Base-by-base conservation (phyloP, 2,797 vertebrate species). In the Phoxinus dragarum region DNA sequence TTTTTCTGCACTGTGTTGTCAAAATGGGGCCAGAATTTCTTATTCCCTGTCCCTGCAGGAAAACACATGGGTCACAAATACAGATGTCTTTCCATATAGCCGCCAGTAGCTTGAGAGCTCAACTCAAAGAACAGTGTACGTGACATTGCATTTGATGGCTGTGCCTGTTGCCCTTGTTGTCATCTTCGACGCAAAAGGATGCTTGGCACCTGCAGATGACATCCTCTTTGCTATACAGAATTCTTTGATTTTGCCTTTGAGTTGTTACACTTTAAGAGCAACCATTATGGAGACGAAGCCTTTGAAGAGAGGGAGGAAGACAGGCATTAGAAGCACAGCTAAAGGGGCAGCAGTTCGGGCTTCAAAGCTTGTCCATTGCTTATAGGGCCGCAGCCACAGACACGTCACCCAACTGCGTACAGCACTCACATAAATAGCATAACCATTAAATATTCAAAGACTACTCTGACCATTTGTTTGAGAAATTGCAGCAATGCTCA, bases 361-460 rank as follows among this genome's bases (percentile, higher is more conserved):
- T 85, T 89, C 86, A 90, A 90, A 90, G 88, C 79, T 47, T 85
- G 80, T 80, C 78, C 73, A 76, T 56, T 42, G 19, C 84, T 77
- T 78, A 87, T 78, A 87, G 16, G 81, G 86, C 85, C 86, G 42
- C 72, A 69, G 75, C 38, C 78, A 80, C 59, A 86, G 68, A 80
- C 86, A 72, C 69, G 47, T 86, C 80, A 83, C 80, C 72, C 68
- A 61, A 82, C 82, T 78, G 76, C 38, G 42, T 73, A 71, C 71
- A 44, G 54, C 80, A 71, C 87, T 84, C 81, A 85, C 82, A 88
- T 79, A 79, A 89, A 89, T 86, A 88, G 87, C 73, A 78, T 72
- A 81, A 67, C 66, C 87, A 89, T 90, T 90, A 88, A 88, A 89
- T 84, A 88, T 90, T 89, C 71, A 88, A 83, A 82, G 80, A 68